A percentile compares a stretch with the other conserved stretches of the same genome.
Conservation (phyloP, 2,888 invertebrate genomes). For the Diachrysia chrysitis region DNA sequence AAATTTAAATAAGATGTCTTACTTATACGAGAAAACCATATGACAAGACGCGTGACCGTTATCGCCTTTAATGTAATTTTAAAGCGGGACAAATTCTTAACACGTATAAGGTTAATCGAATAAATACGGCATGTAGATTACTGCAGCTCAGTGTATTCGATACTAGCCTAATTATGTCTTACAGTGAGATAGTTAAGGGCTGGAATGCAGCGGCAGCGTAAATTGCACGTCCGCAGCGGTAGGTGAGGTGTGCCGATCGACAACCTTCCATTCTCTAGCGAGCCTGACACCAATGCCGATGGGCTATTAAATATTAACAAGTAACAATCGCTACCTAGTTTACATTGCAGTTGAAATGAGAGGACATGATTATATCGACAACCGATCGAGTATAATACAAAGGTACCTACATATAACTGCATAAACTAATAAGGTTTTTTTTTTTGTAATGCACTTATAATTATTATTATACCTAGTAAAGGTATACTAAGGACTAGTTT, state of each 20-base stretch:
- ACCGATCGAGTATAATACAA: slow-evolving; percentile 25
- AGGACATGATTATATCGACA: slow-evolving; percentile 51
- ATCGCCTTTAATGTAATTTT: slow-evolving; percentile 55
- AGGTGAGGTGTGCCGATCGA: slow-evolving; percentile 80
- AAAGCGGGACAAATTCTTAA: slow-evolving; percentile 61
- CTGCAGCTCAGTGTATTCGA: slow-evolving; percentile 60
- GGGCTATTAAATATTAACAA: slow-evolving; percentile 79
- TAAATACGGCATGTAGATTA: slow-evolving; percentile 60
- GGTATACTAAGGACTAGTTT: background rate
- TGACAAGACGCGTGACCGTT: slow-evolving; percentile 19
- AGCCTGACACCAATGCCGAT: slow-evolving; percentile 80
- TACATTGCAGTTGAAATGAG: slow-evolving; percentile 50
- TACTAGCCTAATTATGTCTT: slow-evolving; percentile 71
- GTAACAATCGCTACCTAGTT: slow-evolving; percentile 69
- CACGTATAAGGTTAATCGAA: slow-evolving; percentile 66
- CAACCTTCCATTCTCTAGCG: slow-evolving; percentile 85
- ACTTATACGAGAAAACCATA: slow-evolving; percentile 25
- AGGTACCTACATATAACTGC: slow-evolving; percentile 42
- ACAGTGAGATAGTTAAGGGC: slow-evolving; percentile 73
- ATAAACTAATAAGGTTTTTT: slow-evolving; percentile 48
- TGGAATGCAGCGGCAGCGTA: slow-evolving; percentile 75
- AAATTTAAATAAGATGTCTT: slow-evolving; percentile 36
- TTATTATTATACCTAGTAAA: background rate
- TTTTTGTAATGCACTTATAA: slow-evolving; percentile 31
- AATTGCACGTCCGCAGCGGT: slow-evolving; percentile 75